These are phyloP conservation scores for Narcine bancroftii DNA, from an alignment of 2,113 vertebrate genomes.

Conservation along the genomic window DNA sequence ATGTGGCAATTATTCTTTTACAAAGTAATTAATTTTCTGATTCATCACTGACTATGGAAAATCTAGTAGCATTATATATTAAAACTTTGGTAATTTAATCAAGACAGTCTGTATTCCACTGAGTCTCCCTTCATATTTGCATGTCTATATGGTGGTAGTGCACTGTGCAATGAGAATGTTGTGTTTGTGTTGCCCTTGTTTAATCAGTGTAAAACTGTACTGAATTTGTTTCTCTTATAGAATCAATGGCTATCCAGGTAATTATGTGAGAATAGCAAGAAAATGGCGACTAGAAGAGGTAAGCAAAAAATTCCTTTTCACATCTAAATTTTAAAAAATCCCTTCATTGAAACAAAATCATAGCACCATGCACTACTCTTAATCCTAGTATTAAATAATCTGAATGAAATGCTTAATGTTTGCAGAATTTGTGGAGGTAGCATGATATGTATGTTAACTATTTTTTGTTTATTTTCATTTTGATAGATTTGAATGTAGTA, in stretches of 20 bases:
- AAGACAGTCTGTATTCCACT: not conserved
- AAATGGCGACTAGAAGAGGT: slow-evolving; percentile 84
- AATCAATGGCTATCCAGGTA: slow-evolving; percentile 78
- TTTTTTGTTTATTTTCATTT: not conserved
- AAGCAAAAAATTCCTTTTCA: slow-evolving; percentile 40
- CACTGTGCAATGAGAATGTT: not conserved
- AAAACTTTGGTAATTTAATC: not conserved
- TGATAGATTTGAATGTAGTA: not conserved
- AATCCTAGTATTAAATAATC: not conserved
- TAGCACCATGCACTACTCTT: not conserved
- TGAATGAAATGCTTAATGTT: not conserved
- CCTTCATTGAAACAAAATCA: not conserved
- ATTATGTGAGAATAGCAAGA: slow-evolving; percentile 67
- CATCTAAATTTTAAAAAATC: too few species aligned
- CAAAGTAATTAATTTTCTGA: not conserved
- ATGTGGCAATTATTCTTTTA: not conserved
- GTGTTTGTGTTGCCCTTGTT: not conserved
- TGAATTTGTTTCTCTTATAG: slow-evolving; percentile 49
- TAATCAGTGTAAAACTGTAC: not conserved
- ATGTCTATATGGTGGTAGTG: not conserved
- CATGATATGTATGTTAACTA: not conserved
- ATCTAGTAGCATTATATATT: not conserved
- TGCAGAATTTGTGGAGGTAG: not conserved
- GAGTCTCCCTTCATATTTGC: not conserved
- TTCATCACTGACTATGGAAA: not conserved